Evolutionary conservation across 1,140 invertebrate genomes (phyloP).

Genomic region (Cheumatopsyche charites): DNA sequence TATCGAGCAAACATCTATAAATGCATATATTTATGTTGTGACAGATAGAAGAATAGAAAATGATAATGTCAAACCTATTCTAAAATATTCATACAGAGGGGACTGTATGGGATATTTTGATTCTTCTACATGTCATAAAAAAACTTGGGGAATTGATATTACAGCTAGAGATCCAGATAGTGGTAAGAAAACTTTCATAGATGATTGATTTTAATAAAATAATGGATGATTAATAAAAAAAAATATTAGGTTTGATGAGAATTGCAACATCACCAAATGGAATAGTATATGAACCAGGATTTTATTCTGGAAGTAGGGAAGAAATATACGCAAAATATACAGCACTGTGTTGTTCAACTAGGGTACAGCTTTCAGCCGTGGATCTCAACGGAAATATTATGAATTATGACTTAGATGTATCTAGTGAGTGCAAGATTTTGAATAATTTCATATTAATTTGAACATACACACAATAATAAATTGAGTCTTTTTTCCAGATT

Average conservation of each 20-base stretch:
- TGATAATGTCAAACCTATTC: conserved; percentile 57
- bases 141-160: conserved; percentile 67
- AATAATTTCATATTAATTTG: neutral
- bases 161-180: conserved; percentile 63
- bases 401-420: conserved; percentile 65
- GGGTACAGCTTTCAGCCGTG: conserved; percentile 63
- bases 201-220: conserved; percentile 21
- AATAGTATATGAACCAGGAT: conserved; percentile 54
- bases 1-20: conserved; percentile 54
- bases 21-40: conserved; percentile 60
- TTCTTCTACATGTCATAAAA: conserved; percentile 60
- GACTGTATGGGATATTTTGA: conserved; percentile 59
- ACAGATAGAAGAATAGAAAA: conserved; percentile 50
- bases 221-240: neutral
- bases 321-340: conserved; percentile 65
- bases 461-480: neutral
- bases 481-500: too few relatives aligned
- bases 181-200: conserved; percentile 51
- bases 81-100: conserved; percentile 63
- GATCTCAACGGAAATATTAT: conserved; percentile 66
- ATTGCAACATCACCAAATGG: conserved; percentile 62
- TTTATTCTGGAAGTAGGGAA: conserved; percentile 65
- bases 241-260: conserved; percentile 62
- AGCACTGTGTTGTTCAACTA: conserved; percentile 66
- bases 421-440: conserved; percentile 53